Percentiles rank a stretch among this genome's conserved stretches.
phyloP scores from a whole-genome alignment of 2,113 vertebrate species.

The Tor tambroides region DNA sequence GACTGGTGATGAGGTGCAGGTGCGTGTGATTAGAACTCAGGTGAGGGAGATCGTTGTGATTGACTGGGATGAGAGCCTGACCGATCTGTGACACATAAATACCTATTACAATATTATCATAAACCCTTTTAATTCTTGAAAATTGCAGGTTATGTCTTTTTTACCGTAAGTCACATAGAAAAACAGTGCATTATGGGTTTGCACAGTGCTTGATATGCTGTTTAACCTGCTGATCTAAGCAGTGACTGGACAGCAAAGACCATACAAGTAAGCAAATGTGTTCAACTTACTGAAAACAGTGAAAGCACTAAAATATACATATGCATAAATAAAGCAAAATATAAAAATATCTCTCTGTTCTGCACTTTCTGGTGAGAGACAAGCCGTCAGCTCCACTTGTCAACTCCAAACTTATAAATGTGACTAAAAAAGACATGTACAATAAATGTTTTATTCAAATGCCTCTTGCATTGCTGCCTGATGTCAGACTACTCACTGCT shows the following conservation, averaged over 20 bases:
- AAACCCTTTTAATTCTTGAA: not conserved
- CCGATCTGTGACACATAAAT: too few species aligned
- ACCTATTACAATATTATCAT: not conserved
- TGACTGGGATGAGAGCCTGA: too few species aligned
- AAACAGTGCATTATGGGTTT: not conserved
- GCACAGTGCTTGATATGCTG: not conserved
- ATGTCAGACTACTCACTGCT: conserved; percentile 14
- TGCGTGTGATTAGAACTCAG: too few species aligned
- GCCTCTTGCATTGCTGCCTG: conserved; percentile 19
- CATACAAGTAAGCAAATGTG: not conserved
- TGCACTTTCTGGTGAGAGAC: not conserved
- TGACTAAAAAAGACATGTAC: conserved; percentile 25
- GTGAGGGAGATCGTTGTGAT: too few species aligned
- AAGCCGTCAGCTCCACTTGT: not conserved
- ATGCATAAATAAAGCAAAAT: not conserved
- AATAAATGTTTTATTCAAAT: conserved; percentile 46
- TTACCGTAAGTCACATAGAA: not conserved
- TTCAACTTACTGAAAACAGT: not conserved
- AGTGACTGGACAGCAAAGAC: not conserved
- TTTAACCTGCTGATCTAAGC: not conserved
- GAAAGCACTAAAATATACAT: not conserved
- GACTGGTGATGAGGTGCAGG: too few species aligned
- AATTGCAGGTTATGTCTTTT: not conserved
- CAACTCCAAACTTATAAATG: conserved; percentile 23
- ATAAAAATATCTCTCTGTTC: not conserved